A percentile compares a stretch with the other conserved stretches of the same genome.
Conservation (phyloP, 2,888 invertebrate genomes). For the Trissolcus brochymenae region DNA sequence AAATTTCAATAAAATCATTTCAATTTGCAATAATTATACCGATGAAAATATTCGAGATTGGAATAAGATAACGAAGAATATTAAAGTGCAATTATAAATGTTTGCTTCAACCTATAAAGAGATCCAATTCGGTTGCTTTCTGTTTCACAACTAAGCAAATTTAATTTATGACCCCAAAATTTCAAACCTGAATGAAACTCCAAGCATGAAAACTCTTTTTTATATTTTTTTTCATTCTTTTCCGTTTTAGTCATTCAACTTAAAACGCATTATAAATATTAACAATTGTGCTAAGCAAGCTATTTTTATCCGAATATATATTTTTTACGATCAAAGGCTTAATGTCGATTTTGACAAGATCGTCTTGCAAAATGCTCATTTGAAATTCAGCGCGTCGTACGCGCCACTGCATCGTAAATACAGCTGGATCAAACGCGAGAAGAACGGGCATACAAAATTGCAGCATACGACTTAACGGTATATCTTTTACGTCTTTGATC, state of each 20-base stretch:
- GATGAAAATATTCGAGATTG: too few relatives aligned
- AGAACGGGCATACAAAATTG: constrained; percentile 59
- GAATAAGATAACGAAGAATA: too few relatives aligned
- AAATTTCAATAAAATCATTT: too few relatives aligned
- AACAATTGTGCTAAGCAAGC: background rate
- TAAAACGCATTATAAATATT: too few relatives aligned
- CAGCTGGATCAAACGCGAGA: constrained; percentile 49
- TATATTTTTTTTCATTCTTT: background rate
- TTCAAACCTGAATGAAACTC: constrained; percentile 64
- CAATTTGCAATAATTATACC: background rate
- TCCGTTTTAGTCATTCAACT: background rate
- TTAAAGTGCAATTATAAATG: constrained; percentile 7
- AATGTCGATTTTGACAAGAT: constrained; percentile 34
- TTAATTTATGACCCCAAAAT: constrained; percentile 65
- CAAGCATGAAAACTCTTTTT: constrained; percentile 1
- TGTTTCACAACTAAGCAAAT: constrained; percentile 12
- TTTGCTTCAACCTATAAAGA: constrained; percentile 35
- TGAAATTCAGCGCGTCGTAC: constrained; percentile 57
- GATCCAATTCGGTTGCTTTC: constrained; percentile 27
- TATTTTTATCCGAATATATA: background rate
- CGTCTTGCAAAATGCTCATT: constrained; percentile 37
- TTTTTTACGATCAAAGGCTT: constrained; percentile 22
- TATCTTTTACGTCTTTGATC: constrained; percentile 26
- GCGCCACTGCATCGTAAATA: constrained; percentile 51
- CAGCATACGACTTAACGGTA: constrained; percentile 51